Evolutionary conservation across 2,888 invertebrate genomes (phyloP), one percentile per base, ranked within the genome.

Genomic region (Cheilosia impressa): DNA sequence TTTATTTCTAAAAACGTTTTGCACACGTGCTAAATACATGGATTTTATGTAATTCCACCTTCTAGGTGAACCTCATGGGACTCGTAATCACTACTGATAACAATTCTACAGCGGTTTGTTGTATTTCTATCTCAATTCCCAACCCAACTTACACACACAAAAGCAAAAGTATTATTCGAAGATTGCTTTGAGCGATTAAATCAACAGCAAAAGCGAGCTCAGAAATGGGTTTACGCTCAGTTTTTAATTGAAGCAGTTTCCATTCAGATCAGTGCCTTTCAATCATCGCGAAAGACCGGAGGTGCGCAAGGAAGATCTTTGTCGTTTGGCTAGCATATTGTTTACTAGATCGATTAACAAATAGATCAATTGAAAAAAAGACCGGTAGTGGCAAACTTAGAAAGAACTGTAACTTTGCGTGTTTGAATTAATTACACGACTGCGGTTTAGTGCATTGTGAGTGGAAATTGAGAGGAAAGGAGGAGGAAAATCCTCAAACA

Each of bases 131-230:
- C 45, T 17, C 43, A 43, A 31, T 5, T 31, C 27, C 1, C 31
- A 31, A 31, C 45, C 7, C 6, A 6, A n/a, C 13, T 19, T 17
- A 52, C 5, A 9, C 10, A 58, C 45, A 15, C 53, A 65, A 1
- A 38, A 84, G 52, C 45, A 66, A 69, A 65, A 38, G 43, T 63
- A 69, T 47, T 31, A 52, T 22, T 41, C 10, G 47, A 15, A 71
- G 84, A 78, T 75, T 10, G 15, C 13, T 57, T 43, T 10, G n/a
- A 4, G 24, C 34, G 79, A 79, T 79, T 84, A 79, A 75, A 75
- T 71, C 69, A 41, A 15, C 43, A 57, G n/a, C 58, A 71, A 57
- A 60, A 84, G 83, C 69, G 31, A 53, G 31, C 17, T 58, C 45
- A 45, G 41, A 27, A 58, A 10, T 75, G 22, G 58, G 65, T 75